Conservation (phyloP, 2,113 vertebrate genomes). For the Eretmochelys imbricata region DNA sequence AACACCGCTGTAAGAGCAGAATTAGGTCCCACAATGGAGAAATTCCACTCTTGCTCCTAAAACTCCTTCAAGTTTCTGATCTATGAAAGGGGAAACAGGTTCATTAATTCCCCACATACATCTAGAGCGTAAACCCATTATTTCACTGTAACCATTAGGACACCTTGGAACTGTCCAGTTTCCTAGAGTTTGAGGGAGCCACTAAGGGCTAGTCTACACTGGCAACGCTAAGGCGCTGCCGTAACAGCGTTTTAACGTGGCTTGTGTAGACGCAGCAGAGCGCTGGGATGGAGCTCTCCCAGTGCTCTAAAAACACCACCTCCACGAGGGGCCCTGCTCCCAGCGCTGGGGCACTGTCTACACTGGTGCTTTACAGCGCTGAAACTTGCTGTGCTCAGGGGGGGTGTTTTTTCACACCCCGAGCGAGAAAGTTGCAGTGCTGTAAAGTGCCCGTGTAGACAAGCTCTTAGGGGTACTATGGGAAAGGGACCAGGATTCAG, state of each 20-base stretch:
- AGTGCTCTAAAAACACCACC: too few relatives aligned
- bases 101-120: neutral
- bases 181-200: neutral
- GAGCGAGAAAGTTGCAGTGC: too few relatives aligned
- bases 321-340: too few relatives aligned
- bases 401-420: too few relatives aligned
- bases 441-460: too few relatives aligned
- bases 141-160: neutral
- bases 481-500: neutral
- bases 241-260: too few relatives aligned
- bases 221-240: too few relatives aligned
- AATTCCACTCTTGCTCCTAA: neutral
- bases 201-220: neutral
- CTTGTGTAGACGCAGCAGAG: too few relatives aligned
- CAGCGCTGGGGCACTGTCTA: too few relatives aligned
- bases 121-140: neutral
- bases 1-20: neutral
- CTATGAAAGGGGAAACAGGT: neutral
- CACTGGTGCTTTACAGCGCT: too few relatives aligned
- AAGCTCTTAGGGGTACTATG: neutral
- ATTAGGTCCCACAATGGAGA: accelerated
- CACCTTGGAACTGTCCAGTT: neutral
- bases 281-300: too few relatives aligned
- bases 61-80: neutral
- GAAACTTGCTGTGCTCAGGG: too few relatives aligned